These are phyloP conservation scores for Pachycephus smyrnensis DNA, from an alignment of 2,888 invertebrate species.

Conservation along the genomic window DNA sequence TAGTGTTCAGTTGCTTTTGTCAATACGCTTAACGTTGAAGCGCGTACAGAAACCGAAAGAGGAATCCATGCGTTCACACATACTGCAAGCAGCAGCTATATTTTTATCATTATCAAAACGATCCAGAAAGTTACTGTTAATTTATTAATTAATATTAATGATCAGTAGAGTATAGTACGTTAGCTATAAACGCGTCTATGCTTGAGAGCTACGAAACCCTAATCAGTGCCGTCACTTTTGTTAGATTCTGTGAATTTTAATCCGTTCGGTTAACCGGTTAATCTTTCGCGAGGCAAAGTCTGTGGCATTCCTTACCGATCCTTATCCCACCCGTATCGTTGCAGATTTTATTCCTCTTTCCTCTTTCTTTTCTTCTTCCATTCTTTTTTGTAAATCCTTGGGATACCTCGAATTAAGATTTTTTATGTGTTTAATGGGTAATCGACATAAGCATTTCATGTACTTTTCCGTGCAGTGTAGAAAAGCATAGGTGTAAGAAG, in stretches of 20 bases:
- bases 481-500: background rate
- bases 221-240: background rate
- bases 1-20: constrained; percentile 56
- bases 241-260: background rate
- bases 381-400: background rate
- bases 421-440: background rate
- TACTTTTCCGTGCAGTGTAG: background rate
- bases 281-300: background rate
- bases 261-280: background rate
- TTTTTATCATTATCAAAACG: constrained; percentile 35
- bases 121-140: constrained; percentile 42
- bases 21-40: constrained; percentile 18
- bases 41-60: constrained; percentile 39
- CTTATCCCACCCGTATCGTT: background rate
- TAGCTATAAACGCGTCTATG: constrained; percentile 41
- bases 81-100: constrained; percentile 38
- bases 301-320: background rate
- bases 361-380: background rate
- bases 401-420: background rate
- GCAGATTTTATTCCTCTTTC: background rate
- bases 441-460: background rate
- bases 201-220: constrained; percentile 37
- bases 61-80: constrained; percentile 36
- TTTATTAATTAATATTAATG: constrained; percentile 50
- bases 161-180: constrained; percentile 40